Conservation (phyloP, 2,797 vertebrate genomes). For the Eospalax fontanierii region DNA sequence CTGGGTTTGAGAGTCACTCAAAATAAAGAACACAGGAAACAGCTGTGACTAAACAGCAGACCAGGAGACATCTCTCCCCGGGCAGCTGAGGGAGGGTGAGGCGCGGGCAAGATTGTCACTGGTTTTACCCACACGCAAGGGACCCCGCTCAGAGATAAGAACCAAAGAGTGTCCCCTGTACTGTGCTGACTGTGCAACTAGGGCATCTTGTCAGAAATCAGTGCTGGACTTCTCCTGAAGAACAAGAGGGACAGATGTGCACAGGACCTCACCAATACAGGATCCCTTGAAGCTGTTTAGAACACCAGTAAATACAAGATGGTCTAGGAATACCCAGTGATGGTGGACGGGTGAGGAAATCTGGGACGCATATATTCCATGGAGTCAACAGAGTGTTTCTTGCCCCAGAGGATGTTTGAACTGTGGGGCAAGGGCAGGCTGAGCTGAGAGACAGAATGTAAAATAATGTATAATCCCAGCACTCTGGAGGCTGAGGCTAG, state of each 20-base stretch:
- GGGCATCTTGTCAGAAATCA: background rate
- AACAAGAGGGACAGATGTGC: background rate
- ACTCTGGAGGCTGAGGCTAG: background rate
- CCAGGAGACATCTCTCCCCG: background rate
- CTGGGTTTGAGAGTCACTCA: background rate
- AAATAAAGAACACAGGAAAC: background rate
- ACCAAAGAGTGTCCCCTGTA: background rate
- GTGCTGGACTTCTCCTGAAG: background rate
- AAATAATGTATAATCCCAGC: background rate
- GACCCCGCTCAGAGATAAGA: background rate
- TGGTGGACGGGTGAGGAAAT: background rate
- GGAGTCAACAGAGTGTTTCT: background rate
- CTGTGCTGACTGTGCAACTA: background rate
- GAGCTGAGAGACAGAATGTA: background rate
- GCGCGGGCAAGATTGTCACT: no score
- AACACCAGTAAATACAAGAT: background rate
- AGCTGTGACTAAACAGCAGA: background rate
- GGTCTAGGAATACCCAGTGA: background rate
- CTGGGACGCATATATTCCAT: background rate
- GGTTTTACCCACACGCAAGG: background rate
- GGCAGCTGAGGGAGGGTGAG: constrained; percentile 14
- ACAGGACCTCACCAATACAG: background rate
- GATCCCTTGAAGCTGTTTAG: background rate
- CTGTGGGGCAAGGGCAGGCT: no score
- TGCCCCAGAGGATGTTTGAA: background rate